Base-by-base conservation (phyloP, 1,140 invertebrate species). In the Heliothis virescens region DNA sequence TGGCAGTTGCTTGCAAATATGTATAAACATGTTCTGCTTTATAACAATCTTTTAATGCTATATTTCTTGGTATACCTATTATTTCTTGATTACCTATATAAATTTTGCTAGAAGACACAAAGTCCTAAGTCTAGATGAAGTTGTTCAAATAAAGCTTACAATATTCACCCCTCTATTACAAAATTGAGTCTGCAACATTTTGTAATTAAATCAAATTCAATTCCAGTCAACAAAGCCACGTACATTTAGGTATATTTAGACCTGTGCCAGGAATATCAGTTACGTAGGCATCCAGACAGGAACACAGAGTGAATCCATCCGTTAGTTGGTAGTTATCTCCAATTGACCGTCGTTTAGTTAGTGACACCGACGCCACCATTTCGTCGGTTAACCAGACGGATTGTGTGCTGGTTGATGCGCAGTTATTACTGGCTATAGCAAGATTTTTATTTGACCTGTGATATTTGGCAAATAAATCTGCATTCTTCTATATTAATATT, bases 251-350 rank as follows among this genome's bases (percentile, higher is more conserved):
- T 26, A 26, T 26, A 41, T 41, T 9, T 29, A 41, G 29, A 41
- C 11, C 47, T 48, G 60, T 63, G 60, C 47, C 16, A 12, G 34
- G 47, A 12, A 65, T 65, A 47, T 48, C n/a, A 4, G 16, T 12
- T 26, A 59, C 18, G 57, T 59, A 63, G 13, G 62, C 18, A 65
- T 65, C 34, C 62, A 65, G 62, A 65, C 69, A 57, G 69, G 69
- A 72, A 72, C 55, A 69, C 52, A 69, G 52, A 69, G 65, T 72
- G 69, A 48, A 59, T 62, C 29, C 72, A 74, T 74, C 72, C 72
- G 72, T 74, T 50, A 15, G 57, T 3, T 26, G 1, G 72, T 12
- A 26, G 41, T 74, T 74, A 74, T 74, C 72, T 74, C n/a, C 72
- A 74, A 74, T 74, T 74, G 72, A 72, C 1, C 34, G 29, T 59